Evolutionary conservation across 2,797 vertebrate species (phyloP).

Genomic region (Glyptemys insculpta): DNA sequence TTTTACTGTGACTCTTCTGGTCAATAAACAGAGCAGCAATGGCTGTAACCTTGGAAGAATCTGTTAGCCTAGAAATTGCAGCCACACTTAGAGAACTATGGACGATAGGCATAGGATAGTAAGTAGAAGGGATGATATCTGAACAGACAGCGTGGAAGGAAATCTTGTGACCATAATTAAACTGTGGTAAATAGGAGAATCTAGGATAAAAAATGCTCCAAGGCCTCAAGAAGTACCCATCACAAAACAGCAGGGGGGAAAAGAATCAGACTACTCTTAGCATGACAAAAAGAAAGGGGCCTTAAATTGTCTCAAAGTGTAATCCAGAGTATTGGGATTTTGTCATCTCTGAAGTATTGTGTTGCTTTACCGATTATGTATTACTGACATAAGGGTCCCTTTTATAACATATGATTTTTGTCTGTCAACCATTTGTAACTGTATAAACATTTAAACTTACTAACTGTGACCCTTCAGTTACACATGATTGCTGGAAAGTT

Average conservation of each 20-base stretch:
- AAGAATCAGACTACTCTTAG: not conserved
- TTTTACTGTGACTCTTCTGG: not conserved
- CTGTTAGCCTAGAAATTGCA: not conserved
- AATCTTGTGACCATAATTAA: not conserved
- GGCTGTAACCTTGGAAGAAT: not conserved
- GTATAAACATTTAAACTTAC: not conserved
- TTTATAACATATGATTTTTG: not conserved
- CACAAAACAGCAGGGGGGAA: not conserved
- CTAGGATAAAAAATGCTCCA: not conserved
- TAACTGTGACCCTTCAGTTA: not conserved
- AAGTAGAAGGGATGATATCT: not conserved
- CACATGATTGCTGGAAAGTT: not conserved
- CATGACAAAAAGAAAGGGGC: not conserved
- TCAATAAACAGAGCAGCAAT: not conserved
- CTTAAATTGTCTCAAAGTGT: not conserved
- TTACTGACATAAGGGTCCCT: not conserved
- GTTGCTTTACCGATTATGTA: not conserved
- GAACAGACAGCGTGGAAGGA: not conserved
- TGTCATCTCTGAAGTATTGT: not conserved
- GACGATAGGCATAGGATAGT: not conserved
- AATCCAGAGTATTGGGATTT: not conserved
- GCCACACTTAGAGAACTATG: not conserved
- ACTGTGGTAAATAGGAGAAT: not conserved
- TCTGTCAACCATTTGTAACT: not conserved
- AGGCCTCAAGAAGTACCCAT: not conserved